These are phyloP conservation scores for Sigmodon hispidus DNA, from an alignment of 2,113 vertebrate genomes.

Conservation along the genomic window DNA sequence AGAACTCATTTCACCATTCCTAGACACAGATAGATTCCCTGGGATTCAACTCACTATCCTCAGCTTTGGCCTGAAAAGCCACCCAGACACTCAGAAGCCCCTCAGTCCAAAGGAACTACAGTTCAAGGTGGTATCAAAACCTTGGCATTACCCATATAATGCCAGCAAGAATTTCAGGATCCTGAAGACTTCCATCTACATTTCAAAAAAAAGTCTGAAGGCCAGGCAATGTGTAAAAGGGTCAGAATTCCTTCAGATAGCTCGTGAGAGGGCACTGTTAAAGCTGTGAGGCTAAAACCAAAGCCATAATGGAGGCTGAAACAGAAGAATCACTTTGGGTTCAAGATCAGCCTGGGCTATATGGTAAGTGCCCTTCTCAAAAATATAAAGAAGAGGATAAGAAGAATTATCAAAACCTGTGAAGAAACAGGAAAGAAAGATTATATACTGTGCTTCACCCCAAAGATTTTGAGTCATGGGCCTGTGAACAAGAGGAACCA, in stretches of 20 bases:
- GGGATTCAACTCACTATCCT: neutral
- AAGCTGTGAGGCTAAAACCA: neutral
- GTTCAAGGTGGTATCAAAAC: neutral
- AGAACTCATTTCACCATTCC: neutral
- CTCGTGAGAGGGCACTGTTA: neutral
- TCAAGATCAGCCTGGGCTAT: neutral
- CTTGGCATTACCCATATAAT: neutral
- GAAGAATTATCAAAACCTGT: neutral
- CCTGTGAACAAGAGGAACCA: neutral
- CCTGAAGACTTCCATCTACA: neutral
- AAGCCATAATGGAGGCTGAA: neutral
- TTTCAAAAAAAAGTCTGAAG: neutral
- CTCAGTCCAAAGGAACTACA: neutral
- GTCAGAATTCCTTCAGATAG: neutral
- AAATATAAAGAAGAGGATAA: neutral
- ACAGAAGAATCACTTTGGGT: neutral
- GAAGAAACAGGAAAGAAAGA: neutral
- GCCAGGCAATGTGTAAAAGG: neutral
- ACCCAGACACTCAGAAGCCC: neutral
- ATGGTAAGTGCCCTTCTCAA: neutral
- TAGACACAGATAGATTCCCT: neutral
- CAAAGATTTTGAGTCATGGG: neutral
- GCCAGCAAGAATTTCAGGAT: neutral
- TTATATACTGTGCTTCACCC: neutral
- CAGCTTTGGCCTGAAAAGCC: neutral